Conservation (phyloP, 2,113 vertebrate genomes). For the Chrysemys picta region DNA sequence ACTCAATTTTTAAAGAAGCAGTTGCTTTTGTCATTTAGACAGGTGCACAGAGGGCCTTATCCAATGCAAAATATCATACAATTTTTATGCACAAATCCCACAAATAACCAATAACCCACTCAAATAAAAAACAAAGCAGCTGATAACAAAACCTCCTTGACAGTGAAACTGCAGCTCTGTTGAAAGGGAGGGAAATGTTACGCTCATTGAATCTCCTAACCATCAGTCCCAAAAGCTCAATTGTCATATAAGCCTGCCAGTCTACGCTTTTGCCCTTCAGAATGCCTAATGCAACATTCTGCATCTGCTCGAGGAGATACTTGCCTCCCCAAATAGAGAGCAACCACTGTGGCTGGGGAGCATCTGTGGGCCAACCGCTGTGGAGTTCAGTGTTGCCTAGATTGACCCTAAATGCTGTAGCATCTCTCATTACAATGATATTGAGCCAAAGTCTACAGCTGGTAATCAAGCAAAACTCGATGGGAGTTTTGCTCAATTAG, state of each 20-base stretch:
- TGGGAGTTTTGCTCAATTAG: constrained; percentile 35
- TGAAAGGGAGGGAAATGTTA: neutral
- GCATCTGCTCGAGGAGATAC: constrained; percentile 22
- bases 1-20: neutral
- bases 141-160: neutral
- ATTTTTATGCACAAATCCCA: neutral
- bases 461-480: constrained; percentile 39
- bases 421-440: constrained; percentile 9
- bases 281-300: neutral
- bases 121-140: neutral
- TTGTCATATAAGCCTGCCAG: neutral
- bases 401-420: constrained; percentile 12
- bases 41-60: neutral
- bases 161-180: neutral
- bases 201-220: neutral
- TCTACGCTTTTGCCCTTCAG: neutral
- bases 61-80: neutral
- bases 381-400: neutral
- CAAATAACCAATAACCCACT: neutral
- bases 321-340: neutral
- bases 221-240: neutral
- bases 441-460: constrained; percentile 27
- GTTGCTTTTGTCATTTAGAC: neutral
- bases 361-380: constrained; percentile 39
- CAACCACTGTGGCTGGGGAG: constrained; percentile 31